phyloP scores from a whole-genome alignment of 2,888 invertebrate species.

The Serripes groenlandicus region DNA sequence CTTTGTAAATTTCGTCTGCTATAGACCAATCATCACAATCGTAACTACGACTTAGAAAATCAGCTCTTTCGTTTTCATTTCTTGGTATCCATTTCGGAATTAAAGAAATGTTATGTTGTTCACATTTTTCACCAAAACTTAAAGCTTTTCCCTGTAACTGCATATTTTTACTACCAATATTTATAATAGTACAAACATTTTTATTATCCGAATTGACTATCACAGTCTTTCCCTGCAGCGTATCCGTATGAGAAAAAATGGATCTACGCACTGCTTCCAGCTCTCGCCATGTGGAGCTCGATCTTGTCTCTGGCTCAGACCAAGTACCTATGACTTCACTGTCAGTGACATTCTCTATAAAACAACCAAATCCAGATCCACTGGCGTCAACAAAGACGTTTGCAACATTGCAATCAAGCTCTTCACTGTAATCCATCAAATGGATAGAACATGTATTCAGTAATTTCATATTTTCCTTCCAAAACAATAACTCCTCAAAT shows the following conservation, averaged over 20 bases:
- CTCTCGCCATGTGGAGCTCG: constrained; percentile 2
- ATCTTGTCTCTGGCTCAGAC: neutral
- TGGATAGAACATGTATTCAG: too few species aligned
- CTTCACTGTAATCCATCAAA: too few species aligned
- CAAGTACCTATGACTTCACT: neutral
- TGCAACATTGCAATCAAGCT: neutral
- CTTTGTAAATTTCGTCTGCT: neutral
- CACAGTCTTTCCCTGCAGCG: neutral
- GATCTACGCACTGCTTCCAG: neutral
- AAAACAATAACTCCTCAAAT: neutral
- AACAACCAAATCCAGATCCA: constrained; percentile 11
- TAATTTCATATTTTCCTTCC: neutral
- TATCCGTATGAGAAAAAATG: neutral
- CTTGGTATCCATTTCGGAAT: neutral
- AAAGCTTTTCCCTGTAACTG: neutral
- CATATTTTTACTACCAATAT: constrained; percentile 1
- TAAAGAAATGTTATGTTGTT: neutral
- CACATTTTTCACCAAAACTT: neutral
- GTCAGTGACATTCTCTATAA: neutral
- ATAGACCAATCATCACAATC: constrained; percentile 6
- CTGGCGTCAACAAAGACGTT: constrained; percentile 20
- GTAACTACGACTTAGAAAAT: neutral
- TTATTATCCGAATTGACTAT: neutral
- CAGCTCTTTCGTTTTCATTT: neutral
- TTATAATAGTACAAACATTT: neutral